Percentiles rank a stretch among this genome's conserved stretches.
These are phyloP conservation scores for Nibea albiflora DNA, from an alignment of 2,113 vertebrate species.

Conservation along the genomic window DNA sequence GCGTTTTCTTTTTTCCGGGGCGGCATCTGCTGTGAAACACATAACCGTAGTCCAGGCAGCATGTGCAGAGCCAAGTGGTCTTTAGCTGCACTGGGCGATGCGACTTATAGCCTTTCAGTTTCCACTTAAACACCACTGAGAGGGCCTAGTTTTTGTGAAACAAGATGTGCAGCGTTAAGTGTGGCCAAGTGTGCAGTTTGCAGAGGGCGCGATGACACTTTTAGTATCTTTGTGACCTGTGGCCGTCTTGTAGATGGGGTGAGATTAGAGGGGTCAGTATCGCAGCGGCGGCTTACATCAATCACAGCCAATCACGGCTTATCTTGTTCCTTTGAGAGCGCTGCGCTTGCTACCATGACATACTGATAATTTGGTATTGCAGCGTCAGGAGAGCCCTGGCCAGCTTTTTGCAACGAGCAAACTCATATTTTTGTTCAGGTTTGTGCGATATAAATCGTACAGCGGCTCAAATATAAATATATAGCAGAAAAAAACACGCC, in stretches of 20 bases:
- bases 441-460: neutral
- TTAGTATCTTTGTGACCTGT: conserved; percentile 23
- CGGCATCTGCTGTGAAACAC: conserved; percentile 59
- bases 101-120: conserved; percentile 28
- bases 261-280: conserved; percentile 13
- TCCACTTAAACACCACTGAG: neutral
- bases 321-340: conserved; percentile 11
- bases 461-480: neutral
- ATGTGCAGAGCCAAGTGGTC: conserved; percentile 23
- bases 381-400: neutral
- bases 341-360: neutral
- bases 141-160: neutral
- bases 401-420: conserved; percentile 9
- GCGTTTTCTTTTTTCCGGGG: conserved; percentile 53
- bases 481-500: neutral
- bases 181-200: conserved; percentile 19
- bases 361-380: conserved; percentile 8
- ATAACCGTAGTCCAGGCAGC: conserved; percentile 24
- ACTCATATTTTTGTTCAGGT: neutral
- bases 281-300: neutral
- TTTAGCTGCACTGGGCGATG: conserved; percentile 9
- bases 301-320: conserved; percentile 28
- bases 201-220: neutral
- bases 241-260: conserved; percentile 26
- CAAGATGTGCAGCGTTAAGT: neutral